These are phyloP conservation scores for Indri indri DNA, from an alignment of 2,113 vertebrate species.

Conservation along the genomic window DNA sequence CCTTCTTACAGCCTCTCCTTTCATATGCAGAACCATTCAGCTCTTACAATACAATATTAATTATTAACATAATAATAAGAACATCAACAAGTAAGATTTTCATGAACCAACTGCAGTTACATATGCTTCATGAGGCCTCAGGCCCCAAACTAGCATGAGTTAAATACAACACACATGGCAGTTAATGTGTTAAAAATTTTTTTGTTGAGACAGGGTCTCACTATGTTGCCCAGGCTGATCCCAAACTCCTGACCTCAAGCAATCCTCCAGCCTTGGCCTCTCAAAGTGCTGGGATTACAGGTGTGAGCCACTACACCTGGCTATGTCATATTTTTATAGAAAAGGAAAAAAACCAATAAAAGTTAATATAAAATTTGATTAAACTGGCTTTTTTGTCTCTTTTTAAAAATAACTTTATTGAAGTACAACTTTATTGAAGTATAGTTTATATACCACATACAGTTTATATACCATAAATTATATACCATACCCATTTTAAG, in stretches of 20 bases:
- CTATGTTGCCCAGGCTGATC: too few relatives aligned
- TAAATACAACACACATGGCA: too few relatives aligned
- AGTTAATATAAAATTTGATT: background rate
- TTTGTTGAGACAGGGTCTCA: too few relatives aligned
- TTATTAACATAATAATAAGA: too few relatives aligned
- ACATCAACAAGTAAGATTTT: too few relatives aligned
- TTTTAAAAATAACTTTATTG: background rate
- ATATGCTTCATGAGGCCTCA: too few relatives aligned
- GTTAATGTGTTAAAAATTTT: too few relatives aligned
- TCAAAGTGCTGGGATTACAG: background rate
- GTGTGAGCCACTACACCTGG: background rate
- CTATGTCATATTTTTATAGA: background rate
- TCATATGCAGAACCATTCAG: background rate
- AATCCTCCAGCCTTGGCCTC: background rate
- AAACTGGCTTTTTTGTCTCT: background rate
- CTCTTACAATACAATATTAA: background rate
- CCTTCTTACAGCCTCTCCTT: background rate
- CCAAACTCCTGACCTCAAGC: background rate
- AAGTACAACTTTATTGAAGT: background rate
- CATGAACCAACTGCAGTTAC: too few relatives aligned
- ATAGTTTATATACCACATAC: conserved; percentile 9
- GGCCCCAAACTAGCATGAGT: too few relatives aligned
- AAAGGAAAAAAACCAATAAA: background rate
- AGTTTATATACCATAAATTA: background rate
- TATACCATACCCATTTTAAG: background rate